These are phyloP conservation scores for Ahaetulla prasina DNA, from an alignment of 2,113 vertebrate species.

Conservation along the genomic window DNA sequence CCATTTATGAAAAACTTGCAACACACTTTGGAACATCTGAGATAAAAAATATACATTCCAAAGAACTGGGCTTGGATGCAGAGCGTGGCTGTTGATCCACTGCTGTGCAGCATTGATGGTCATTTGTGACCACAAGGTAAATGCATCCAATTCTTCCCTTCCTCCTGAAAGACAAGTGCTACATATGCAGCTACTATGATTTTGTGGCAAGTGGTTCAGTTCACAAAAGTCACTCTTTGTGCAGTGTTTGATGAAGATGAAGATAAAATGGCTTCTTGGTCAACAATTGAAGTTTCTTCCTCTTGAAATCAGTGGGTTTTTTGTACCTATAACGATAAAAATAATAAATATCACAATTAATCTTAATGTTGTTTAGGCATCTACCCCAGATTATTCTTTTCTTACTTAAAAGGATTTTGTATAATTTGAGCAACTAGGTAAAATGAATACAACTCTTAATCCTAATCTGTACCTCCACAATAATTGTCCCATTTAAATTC, in stretches of 20 bases:
- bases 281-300: slow-evolving; percentile 95
- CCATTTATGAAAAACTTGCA: slow-evolving; percentile 54
- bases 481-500: not conserved
- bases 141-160: slow-evolving; percentile 12
- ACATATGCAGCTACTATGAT: slow-evolving; percentile 50
- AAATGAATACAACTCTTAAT: not conserved
- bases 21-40: slow-evolving; percentile 45
- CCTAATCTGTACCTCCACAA: not conserved
- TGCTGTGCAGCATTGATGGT: slow-evolving; percentile 50
- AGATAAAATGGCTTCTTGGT: slow-evolving; percentile 99
- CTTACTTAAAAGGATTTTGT: not conserved
- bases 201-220: slow-evolving; percentile 37
- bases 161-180: slow-evolving; percentile 46
- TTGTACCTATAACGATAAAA: slow-evolving; percentile 84
- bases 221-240: slow-evolving; percentile 84
- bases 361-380: not conserved
- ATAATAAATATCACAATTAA: fast-evolving
- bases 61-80: slow-evolving; percentile 36
- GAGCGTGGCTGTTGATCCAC: slow-evolving; percentile 35
- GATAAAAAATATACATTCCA: slow-evolving; percentile 53
- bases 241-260: slow-evolving; percentile 93
- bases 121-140: slow-evolving; percentile 41
- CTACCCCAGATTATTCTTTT: not conserved
- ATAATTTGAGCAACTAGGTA: not conserved
- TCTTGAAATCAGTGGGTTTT: slow-evolving; percentile 98